A percentile compares a stretch with the other conserved stretches of the same genome.
phyloP scores from a whole-genome alignment of 2,797 vertebrate species.

The Hipposideros larvatus region DNA sequence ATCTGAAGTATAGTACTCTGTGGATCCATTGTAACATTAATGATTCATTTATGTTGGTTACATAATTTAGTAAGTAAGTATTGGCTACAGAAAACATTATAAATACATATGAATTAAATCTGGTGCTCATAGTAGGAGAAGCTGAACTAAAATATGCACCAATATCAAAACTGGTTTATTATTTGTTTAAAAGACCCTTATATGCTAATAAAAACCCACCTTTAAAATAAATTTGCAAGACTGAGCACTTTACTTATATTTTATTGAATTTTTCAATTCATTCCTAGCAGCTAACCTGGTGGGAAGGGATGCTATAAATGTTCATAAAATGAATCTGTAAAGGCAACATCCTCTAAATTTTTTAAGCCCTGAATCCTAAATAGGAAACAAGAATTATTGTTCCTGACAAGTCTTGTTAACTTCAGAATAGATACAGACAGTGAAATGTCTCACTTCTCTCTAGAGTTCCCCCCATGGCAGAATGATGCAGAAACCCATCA shows the following conservation, averaged over 20 bases:
- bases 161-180: neutral
- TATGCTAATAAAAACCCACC: conserved; percentile 22
- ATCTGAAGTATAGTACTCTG: neutral
- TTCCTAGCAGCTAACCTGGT: neutral
- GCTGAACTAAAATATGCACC: neutral
- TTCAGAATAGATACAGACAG: neutral
- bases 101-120: conserved; percentile 4
- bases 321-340: conserved; percentile 56
- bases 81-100: neutral
- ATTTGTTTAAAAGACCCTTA: neutral
- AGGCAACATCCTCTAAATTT: neutral
- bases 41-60: neutral
- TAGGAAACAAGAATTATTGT: conserved; percentile 16
- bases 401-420: conserved; percentile 48
- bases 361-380: conserved; percentile 35
- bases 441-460: neutral
- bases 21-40: neutral
- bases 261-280: neutral
- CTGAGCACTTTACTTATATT: neutral
- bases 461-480: neutral
- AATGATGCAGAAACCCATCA: neutral
- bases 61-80: conserved; percentile 29
- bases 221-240: conserved; percentile 10
- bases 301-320: neutral
- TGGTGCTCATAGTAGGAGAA: neutral